Conservation (phyloP, 2,113 vertebrate species). For the Phycodurus eques region DNA sequence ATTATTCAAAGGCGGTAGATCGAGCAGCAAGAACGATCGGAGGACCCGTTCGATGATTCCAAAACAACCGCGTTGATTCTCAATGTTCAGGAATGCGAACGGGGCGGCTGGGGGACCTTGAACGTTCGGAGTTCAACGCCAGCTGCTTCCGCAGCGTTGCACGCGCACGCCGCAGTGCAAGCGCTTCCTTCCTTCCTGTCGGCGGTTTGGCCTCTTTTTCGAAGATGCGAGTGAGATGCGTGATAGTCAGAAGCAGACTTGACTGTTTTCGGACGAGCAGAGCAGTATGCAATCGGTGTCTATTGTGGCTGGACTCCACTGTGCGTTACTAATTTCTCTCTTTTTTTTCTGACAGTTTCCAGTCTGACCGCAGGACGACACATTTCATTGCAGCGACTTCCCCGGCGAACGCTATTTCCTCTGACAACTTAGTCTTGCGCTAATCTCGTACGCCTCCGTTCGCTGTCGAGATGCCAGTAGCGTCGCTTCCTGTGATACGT, state of each 20-base stretch:
- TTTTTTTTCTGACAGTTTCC: conserved; percentile 32
- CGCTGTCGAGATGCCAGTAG: conserved; percentile 4
- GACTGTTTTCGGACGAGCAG: conserved; percentile 4
- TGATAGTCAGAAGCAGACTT: conserved; percentile 15
- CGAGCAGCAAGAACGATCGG: neutral
- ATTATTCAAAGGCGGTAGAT: neutral
- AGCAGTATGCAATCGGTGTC: neutral
- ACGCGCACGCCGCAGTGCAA: conserved; percentile 33
- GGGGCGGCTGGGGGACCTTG: conserved; percentile 35
- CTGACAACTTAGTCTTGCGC: conserved; percentile 55
- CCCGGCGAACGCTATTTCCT: conserved; percentile 47
- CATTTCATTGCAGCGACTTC: conserved; percentile 55
- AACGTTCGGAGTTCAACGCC: conserved; percentile 42
- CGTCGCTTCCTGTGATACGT: neutral
- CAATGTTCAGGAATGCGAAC: conserved; percentile 33
- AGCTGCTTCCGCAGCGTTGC: conserved; percentile 32
- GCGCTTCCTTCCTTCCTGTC: conserved; percentile 78
- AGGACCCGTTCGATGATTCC: conserved; percentile 13
- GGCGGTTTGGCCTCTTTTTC: conserved; percentile 60
- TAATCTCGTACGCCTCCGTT: conserved; percentile 45
- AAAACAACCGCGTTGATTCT: conserved; percentile 24
- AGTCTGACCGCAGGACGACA: conserved; percentile 55
- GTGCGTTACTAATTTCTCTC: neutral
- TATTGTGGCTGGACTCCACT: neutral
- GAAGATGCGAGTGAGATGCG: conserved; percentile 36